These are phyloP conservation scores for Rhegmatorhina hoffmannsi DNA, from an alignment of 2,113 vertebrate genomes.

Conservation along the genomic window DNA sequence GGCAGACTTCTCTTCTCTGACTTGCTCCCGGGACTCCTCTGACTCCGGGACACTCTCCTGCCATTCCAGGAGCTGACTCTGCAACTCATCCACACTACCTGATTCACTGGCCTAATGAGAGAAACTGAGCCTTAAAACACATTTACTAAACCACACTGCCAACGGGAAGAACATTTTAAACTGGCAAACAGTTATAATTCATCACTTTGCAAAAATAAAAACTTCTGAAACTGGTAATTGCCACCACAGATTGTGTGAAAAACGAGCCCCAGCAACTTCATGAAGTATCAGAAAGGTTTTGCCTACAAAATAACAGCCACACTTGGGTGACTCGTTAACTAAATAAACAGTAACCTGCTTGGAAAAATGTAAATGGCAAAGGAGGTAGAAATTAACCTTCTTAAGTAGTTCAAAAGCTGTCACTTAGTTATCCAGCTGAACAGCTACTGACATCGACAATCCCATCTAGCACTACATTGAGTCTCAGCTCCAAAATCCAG, in stretches of 20 bases:
- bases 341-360: background rate
- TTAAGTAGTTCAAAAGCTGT: background rate
- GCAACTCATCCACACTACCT: constrained; percentile 84
- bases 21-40: constrained; percentile 74
- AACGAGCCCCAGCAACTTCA: background rate
- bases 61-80: constrained; percentile 89
- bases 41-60: constrained; percentile 83
- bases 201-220: background rate
- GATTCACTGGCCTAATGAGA: constrained; percentile 85
- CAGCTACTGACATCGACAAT: background rate
- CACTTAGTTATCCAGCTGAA: background rate
- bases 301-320: background rate
- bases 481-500: background rate
- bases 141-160: background rate
- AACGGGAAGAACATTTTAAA: background rate
- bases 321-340: background rate
- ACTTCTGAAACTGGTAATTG: background rate
- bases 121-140: background rate
- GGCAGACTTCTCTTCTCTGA: constrained; percentile 81
- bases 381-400: background rate
- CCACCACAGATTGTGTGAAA: background rate
- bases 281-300: background rate
- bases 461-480: background rate
- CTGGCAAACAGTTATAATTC: background rate
- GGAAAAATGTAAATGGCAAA: background rate